Conservation (phyloP, 2,113 vertebrate species). For the Epinephelus lanceolatus region DNA sequence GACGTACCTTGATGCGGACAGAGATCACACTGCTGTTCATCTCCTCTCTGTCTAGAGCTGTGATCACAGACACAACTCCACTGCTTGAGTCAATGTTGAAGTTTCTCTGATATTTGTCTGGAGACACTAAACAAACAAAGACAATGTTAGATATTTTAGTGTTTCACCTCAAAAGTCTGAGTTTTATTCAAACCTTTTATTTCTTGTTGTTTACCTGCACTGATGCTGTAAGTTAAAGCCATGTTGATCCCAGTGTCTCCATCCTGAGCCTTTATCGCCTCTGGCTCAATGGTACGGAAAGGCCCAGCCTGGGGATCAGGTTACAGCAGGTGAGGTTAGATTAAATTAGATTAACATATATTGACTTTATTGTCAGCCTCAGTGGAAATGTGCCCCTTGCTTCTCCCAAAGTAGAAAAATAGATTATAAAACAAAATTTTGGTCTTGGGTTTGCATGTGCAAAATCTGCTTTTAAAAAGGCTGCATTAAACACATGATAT, state of each 20-base stretch:
- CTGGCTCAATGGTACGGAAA: conserved; percentile 73
- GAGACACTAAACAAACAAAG: conserved; percentile 73
- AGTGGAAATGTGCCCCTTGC: no score
- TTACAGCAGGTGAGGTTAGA: no score
- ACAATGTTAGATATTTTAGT: neutral
- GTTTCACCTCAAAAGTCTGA: neutral
- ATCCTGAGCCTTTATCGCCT: conserved; percentile 84
- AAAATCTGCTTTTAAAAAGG: no score
- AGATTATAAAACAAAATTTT: no score
- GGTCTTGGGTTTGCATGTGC: no score
- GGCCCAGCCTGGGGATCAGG: conserved; percentile 63
- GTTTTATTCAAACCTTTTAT: neutral
- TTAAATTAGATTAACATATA: no score
- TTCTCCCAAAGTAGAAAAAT: no score
- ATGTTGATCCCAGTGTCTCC: conserved; percentile 86
- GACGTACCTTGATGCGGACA: conserved; percentile 84
- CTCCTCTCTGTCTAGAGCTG: conserved; percentile 82
- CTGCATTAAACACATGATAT: no score
- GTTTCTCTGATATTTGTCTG: conserved; percentile 58
- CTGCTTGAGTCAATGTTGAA: conserved; percentile 67
- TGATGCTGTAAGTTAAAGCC: conserved; percentile 83
- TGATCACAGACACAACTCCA: conserved; percentile 78
- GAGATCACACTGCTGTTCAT: conserved; percentile 60
- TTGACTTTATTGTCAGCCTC: no score
- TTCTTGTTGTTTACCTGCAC: conserved; percentile 53